These are phyloP conservation scores for Pelobates cultripes DNA, from an alignment of 2,797 vertebrate genomes.

Conservation along the genomic window DNA sequence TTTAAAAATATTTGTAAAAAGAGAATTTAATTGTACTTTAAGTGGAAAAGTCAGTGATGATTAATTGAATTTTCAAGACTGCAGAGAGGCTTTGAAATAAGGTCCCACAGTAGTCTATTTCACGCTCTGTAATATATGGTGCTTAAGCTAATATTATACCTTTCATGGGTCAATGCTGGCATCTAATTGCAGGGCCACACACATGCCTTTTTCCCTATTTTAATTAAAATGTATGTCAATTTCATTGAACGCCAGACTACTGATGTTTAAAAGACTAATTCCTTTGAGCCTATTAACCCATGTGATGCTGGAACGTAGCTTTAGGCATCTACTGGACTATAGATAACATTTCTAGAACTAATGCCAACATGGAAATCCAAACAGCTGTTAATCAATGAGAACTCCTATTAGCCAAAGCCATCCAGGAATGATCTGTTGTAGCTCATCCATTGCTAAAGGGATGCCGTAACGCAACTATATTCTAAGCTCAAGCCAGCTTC, in stretches of 20 bases:
- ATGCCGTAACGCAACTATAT: no score
- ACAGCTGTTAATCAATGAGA: no score
- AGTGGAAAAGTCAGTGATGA: conserved; percentile 50
- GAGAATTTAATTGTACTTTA: conserved; percentile 17
- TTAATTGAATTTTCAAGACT: conserved; percentile 56
- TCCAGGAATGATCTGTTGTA: no score
- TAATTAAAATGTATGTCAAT: conserved; percentile 58
- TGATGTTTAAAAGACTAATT: conserved; percentile 53
- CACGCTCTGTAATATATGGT: conserved; percentile 53
- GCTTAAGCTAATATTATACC: conserved; percentile 57
- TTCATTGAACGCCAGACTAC: conserved; percentile 50
- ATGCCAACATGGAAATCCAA: not conserved
- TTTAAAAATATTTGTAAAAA: not conserved
- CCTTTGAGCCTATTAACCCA: conserved; percentile 44
- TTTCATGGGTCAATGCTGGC: conserved; percentile 52
- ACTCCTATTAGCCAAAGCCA: no score
- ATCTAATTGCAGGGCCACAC: conserved; percentile 52
- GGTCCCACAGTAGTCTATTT: conserved; percentile 53
- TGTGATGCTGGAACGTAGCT: conserved; percentile 13
- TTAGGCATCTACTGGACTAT: not conserved
- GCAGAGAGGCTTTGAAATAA: conserved; percentile 38
- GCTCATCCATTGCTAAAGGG: no score
- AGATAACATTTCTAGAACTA: not conserved
- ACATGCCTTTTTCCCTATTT: conserved; percentile 45
- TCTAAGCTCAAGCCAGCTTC: no score